phyloP scores from a whole-genome alignment of 1,140 invertebrate genomes.

The Procambarus clarkii region DNA sequence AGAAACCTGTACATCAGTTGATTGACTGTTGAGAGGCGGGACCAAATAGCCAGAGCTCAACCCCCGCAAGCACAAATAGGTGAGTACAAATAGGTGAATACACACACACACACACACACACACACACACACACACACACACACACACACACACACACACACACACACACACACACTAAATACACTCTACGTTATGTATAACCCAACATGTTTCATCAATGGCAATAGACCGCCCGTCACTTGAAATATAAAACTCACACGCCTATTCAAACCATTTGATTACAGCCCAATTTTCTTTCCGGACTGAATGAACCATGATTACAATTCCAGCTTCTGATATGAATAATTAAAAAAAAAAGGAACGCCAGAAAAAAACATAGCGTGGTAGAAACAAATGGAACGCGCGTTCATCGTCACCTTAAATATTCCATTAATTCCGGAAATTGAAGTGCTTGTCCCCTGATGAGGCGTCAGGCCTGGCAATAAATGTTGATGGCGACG shows the following conservation, averaged over 20 bases:
- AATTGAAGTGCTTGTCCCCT: neutral
- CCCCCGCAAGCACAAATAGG: too few species aligned
- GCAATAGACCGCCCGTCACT: too few species aligned
- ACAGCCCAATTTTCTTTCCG: neutral
- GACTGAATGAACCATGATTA: neutral
- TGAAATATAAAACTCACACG: too few species aligned
- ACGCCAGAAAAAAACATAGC: neutral
- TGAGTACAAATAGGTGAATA: too few species aligned
- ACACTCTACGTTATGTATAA: too few species aligned
- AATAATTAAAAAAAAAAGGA: neutral
- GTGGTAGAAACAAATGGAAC: neutral
- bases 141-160: neutral
- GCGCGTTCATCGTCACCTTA: neutral
- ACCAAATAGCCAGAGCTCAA: too few species aligned
- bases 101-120: neutral
- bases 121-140: neutral
- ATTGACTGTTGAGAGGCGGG: too few species aligned
- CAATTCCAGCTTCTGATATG: neutral
- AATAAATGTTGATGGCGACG: neutral
- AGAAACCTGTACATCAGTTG: too few species aligned
- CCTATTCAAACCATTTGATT: neutral
- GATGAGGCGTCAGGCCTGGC: neutral
- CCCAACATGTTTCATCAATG: too few species aligned
- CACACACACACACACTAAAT: neutral
- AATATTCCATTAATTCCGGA: constrained; percentile 3